Conservation (phyloP, 2,888 invertebrate genomes). For the Lypha dubia region DNA sequence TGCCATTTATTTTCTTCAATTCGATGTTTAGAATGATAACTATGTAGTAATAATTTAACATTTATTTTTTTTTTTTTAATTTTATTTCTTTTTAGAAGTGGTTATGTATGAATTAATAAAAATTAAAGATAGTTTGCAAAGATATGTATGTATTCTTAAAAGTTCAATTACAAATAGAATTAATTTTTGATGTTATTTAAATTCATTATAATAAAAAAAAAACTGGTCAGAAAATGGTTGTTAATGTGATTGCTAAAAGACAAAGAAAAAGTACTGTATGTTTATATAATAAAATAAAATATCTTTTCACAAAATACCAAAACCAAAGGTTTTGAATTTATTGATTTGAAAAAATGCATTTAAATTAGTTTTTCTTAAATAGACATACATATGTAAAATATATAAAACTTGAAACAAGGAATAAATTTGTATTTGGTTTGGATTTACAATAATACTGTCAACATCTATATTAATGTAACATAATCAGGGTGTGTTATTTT, state of each 20-base stretch:
- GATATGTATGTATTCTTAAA: constrained; percentile 1
- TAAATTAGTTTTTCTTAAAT: no score
- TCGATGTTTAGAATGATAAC: constrained; percentile 44
- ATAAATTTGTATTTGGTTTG: no score
- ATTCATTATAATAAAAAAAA: background rate
- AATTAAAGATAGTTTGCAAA: constrained; percentile 35
- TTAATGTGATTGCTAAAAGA: background rate
- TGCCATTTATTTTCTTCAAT: constrained; percentile 21
- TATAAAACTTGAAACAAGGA: no score
- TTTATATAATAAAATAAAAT: constrained; percentile 16
- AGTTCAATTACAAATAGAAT: constrained; percentile 9
- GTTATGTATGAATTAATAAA: constrained; percentile 31
- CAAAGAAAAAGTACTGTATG: constrained; percentile 4
- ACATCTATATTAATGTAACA: no score
- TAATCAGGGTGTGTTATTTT: no score
- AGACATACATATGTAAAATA: no score
- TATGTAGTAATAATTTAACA: constrained; percentile 21
- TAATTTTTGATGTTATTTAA: constrained; percentile 20
- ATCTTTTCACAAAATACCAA: background rate
- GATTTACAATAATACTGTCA: no score
- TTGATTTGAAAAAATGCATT: background rate
- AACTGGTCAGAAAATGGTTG: background rate
- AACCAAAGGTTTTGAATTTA: constrained; percentile 2
- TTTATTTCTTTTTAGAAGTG: constrained; percentile 33
- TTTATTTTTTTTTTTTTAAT: constrained; percentile 34